Evolutionary conservation across 1,140 invertebrate species (phyloP), one percentile per base, ranked within the genome.

Genomic region (Achroia grisella): DNA sequence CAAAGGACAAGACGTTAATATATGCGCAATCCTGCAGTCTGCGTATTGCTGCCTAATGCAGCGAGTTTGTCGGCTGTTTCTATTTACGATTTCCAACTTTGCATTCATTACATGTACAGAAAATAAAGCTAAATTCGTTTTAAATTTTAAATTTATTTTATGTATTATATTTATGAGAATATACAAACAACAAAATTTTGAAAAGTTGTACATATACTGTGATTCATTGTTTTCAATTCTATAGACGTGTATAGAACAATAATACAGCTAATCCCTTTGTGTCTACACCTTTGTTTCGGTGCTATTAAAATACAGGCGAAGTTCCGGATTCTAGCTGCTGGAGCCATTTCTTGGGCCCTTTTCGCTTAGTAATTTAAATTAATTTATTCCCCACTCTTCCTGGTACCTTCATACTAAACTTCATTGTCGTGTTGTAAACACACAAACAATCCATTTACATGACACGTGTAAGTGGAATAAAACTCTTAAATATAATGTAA

Each of bases 1-100:
- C 65, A 77, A 77, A 81, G 79, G 83, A 86, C 83, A 83, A 80
- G 75, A 77, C 75, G 76, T 61, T 83, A 84, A 84, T 81, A 66
- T 81, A 84, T 81, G 75, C 69, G 48, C 67, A 73, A 71, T 72
- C 69, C 65, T 66, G 71, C 70, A 71, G 70, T 68, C 67, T 66
- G 73, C 70, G 71, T 78, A 80, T 83, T 80, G 74, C 75, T 66
- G 67, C 69, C 68, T 82, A 74, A 79, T 79, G 75, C 67, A 67
- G 50, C 52, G 56, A 78, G 67, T 77, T 77, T 63, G 65, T 67
- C 64, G 50, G 46, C 51, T 62, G 59, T 62, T 65, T 62, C 58
- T 68, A 68, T 78, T 80, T 76, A 71, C 62, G 63, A 59, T 60
- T 58, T 42, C 34, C 47, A 59, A 75, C 64, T 77, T 15, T 67